Evolutionary conservation across 1,140 invertebrate species (phyloP).

Genomic region (Anoplophora glabripennis): DNA sequence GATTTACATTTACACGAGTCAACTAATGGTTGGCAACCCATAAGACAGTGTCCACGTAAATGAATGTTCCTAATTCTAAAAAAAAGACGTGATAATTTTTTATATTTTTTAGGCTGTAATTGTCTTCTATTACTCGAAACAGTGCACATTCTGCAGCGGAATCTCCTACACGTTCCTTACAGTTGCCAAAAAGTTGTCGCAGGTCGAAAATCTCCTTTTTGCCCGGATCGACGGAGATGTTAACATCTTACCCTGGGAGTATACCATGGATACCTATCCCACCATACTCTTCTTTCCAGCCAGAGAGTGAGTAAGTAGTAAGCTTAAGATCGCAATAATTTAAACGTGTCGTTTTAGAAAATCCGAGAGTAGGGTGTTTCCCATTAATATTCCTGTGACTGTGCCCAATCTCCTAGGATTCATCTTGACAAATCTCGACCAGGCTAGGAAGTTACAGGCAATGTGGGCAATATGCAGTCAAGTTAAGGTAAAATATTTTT

Average conservation of each 20-base stretch:
- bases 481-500: conserved; percentile 36
- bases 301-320: conserved; percentile 52
- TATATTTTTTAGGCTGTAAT: conserved; percentile 62
- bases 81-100: background rate
- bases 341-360: conserved; percentile 56
- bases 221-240: conserved; percentile 73
- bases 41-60: no score
- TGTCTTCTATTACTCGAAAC: conserved; percentile 66
- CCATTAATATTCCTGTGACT: conserved; percentile 60
- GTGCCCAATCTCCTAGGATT: conserved; percentile 69
- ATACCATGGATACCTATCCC: conserved; percentile 70
- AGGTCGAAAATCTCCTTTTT: conserved; percentile 58
- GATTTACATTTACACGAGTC: no score
- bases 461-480: conserved; percentile 46
- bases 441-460: conserved; percentile 37
- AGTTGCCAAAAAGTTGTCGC: conserved; percentile 61
- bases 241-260: conserved; percentile 81
- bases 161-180: conserved; percentile 63
- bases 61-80: no score
- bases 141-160: conserved; percentile 71
- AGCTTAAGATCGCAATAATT: background rate
- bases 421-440: conserved; percentile 63
- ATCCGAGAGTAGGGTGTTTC: conserved; percentile 70
- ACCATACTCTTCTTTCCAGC: conserved; percentile 72
- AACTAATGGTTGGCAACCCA: no score